Conservation (phyloP, 2,888 invertebrate genomes). For the Drosophila nigritarsus region DNA sequence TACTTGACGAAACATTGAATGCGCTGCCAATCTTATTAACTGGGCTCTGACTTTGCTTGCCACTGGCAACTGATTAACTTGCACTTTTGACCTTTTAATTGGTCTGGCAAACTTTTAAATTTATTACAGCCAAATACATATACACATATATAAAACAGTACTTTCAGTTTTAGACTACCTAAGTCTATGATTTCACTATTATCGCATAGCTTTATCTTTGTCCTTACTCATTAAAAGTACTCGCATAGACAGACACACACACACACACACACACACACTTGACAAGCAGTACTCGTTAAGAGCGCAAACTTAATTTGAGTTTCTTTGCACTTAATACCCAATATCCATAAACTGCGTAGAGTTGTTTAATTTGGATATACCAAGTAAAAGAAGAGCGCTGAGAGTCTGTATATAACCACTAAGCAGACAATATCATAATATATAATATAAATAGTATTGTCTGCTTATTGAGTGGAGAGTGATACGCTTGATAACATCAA, state of each 20-base stretch:
- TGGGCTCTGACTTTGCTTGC: constrained; percentile 7
- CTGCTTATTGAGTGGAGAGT: background rate
- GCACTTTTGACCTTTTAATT: constrained; percentile 31
- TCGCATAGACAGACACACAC: background rate
- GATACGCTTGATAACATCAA: background rate
- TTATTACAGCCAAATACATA: constrained; percentile 13
- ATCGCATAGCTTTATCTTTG: constrained; percentile 21
- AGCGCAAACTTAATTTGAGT: constrained; percentile 53
- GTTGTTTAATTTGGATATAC: background rate
- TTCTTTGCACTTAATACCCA: constrained; percentile 9
- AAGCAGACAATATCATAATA: too few relatives aligned
- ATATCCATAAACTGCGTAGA: background rate
- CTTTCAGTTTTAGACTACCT: background rate
- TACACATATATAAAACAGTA: background rate
- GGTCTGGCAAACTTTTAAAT: constrained; percentile 14
- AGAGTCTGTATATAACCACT: background rate
- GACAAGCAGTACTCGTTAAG: constrained; percentile 47
- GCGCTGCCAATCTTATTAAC: constrained; percentile 9
- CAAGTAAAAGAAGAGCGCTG: background rate
- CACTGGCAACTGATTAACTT: constrained; percentile 12
- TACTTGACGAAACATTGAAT: constrained; percentile 10
- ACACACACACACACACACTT: constrained; percentile 17
- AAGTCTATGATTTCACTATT: constrained; percentile 15
- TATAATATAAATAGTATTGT: too few relatives aligned
- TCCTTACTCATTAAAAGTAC: constrained; percentile 25